These are phyloP conservation scores for Ciconia boyciana DNA, from an alignment of 2,113 vertebrate species.

Conservation along the genomic window DNA sequence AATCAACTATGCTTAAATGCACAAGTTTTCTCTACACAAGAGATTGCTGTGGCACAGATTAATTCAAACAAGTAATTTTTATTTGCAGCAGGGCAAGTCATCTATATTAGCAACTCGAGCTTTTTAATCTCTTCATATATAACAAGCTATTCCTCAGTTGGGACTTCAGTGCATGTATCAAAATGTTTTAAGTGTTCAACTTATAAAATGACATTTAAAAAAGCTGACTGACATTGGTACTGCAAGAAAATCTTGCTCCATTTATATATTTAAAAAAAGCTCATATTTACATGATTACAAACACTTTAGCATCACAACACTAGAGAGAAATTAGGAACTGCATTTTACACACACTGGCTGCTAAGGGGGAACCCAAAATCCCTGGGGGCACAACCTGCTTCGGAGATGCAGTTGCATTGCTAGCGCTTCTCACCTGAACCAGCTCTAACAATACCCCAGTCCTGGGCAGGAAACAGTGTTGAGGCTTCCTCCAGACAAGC, in stretches of 20 bases:
- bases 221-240: not conserved
- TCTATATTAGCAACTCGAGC: not conserved
- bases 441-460: not conserved
- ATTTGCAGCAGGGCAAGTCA: not conserved
- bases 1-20: not conserved
- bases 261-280: not conserved
- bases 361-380: not conserved
- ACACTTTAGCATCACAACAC: not conserved
- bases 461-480: not conserved
- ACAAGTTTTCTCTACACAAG: not conserved
- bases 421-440: not conserved
- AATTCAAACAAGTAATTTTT: not conserved
- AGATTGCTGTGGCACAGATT: not conserved
- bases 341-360: not conserved
- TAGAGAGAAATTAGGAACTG: not conserved
- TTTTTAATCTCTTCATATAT: not conserved
- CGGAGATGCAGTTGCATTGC: not conserved
- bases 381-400: not conserved
- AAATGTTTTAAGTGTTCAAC: not conserved
- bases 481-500: not conserved
- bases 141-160: not conserved
- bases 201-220: not conserved
- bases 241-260: not conserved
- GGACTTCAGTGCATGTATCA: not conserved
- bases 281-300: not conserved